Percentiles rank a stretch among this genome's conserved stretches.
Evolutionary conservation across 2,113 vertebrate species (phyloP).

Genomic region (Chlorodrepanis virens): DNA sequence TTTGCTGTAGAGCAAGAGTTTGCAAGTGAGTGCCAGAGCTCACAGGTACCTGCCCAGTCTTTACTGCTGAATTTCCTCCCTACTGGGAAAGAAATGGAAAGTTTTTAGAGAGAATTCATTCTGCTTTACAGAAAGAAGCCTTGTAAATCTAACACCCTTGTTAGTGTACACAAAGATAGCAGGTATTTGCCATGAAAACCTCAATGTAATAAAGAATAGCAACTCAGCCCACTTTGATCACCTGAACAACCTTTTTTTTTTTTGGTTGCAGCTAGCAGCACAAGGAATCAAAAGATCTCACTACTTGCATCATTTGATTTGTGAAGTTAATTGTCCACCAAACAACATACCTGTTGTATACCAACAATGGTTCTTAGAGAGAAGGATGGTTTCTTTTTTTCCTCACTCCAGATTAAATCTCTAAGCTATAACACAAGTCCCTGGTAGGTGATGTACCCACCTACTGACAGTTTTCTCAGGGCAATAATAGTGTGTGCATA

Average conservation of each 20-base stretch:
- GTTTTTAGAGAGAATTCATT: not conserved
- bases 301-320: not conserved
- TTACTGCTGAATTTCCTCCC: not conserved
- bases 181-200: not conserved
- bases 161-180: not conserved
- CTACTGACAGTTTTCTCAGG: not conserved
- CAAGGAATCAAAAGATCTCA: not conserved
- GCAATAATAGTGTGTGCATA: not conserved
- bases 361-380: not conserved
- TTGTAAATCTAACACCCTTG: not conserved
- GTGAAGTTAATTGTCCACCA: not conserved
- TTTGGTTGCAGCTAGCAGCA: not conserved
- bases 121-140: not conserved
- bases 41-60: not conserved
- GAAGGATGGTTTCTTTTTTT: not conserved
- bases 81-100: not conserved
- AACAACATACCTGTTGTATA: not conserved
- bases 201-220: not conserved
- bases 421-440: not conserved
- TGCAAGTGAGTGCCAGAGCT: not conserved
- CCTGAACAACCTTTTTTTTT: not conserved
- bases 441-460: not conserved
- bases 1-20: not conserved
- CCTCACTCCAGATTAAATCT: not conserved
- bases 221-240: not conserved